Evolutionary conservation across 53 echinoderm and acorn worm genomes (phyloP).

Genomic region (Patiria pectinifera): DNA sequence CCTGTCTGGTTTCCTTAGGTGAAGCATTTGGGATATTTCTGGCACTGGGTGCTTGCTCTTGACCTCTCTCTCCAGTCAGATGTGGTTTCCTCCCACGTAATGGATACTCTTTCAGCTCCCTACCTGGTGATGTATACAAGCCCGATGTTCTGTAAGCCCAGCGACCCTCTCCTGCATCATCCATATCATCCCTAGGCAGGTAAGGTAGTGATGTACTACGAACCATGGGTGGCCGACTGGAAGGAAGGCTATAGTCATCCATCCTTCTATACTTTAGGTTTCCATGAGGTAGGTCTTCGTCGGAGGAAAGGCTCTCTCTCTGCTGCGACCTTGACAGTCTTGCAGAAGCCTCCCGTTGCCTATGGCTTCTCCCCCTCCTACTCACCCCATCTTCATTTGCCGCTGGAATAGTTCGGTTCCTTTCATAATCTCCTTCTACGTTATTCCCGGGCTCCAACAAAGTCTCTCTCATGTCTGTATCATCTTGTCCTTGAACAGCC

Average conservation of each 20-base stretch:
- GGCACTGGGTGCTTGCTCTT: background rate
- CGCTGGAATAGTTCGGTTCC: background rate
- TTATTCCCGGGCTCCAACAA: background rate
- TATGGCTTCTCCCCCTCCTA: background rate
- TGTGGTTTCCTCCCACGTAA: background rate
- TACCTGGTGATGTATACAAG: background rate
- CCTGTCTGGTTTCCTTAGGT: background rate
- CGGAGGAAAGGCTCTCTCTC: conserved; percentile 15
- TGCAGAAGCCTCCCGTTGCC: background rate
- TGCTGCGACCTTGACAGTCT: background rate
- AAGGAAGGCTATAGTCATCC: background rate
- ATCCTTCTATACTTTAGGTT: background rate
- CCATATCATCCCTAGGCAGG: conserved; percentile 15
- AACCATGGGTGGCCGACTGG: conserved; percentile 13
- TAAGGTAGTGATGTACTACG: conserved; percentile 42
- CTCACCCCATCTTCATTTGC: background rate
- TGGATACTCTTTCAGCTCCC: background rate
- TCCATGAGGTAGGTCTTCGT: conserved; percentile 18
- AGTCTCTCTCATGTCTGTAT: background rate
- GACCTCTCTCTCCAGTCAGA: background rate
- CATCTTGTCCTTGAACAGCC: background rate
- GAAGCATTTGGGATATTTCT: background rate
- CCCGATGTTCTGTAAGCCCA: conserved; percentile 20
- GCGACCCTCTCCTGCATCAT: background rate
- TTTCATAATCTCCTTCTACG: background rate